Conservation (phyloP, 2,797 vertebrate species). For the Acanthornis magna region DNA sequence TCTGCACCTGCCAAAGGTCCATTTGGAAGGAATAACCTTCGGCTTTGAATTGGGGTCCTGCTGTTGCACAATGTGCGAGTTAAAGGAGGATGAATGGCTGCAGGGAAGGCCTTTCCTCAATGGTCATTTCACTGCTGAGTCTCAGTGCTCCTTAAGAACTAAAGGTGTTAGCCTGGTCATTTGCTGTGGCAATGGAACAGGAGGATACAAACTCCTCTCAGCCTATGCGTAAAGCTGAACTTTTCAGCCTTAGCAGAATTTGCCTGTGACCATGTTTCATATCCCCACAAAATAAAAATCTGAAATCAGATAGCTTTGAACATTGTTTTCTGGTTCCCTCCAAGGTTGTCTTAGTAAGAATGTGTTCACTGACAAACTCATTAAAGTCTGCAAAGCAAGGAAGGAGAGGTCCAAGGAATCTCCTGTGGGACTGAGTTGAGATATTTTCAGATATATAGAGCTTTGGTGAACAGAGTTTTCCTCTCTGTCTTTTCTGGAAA, state of each 20-base stretch:
- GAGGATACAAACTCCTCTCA: background rate
- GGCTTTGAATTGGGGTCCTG: background rate
- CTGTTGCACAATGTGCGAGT: background rate
- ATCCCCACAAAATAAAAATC: background rate
- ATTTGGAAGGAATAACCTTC: background rate
- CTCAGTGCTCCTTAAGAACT: background rate
- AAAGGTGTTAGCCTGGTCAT: background rate
- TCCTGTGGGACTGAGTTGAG: background rate
- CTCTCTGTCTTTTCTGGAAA: background rate
- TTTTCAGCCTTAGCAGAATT: background rate
- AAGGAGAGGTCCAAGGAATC: background rate
- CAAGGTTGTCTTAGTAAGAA: background rate
- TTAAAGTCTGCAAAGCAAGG: background rate
- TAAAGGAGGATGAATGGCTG: background rate
- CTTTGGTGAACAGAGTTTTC: background rate
- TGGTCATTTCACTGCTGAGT: background rate
- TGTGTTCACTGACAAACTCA: background rate
- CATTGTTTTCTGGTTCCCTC: background rate
- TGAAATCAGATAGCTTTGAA: background rate
- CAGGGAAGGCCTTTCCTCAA: background rate
- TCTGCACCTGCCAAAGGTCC: background rate
- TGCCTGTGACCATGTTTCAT: rapidly evolving
- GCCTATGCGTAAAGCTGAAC: background rate
- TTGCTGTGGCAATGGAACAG: background rate
- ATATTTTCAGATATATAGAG: background rate